Evolutionary conservation across 1,140 invertebrate species (phyloP).

Genomic region (Drosophila mauritiana): DNA sequence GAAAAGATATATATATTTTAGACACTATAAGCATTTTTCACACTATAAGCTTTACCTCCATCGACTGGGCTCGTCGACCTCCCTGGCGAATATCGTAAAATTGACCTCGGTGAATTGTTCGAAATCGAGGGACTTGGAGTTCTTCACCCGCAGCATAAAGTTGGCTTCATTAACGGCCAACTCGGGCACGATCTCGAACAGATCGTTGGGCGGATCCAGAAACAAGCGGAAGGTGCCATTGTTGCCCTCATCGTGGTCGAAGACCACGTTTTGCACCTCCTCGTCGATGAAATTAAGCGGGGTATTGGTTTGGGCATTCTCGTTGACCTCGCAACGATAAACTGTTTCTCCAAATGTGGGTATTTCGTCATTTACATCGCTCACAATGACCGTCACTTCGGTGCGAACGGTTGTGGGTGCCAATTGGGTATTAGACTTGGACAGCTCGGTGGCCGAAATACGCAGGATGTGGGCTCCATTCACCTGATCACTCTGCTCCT

Average conservation of each 20-base stretch:
- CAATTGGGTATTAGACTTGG: conserved; percentile 87
- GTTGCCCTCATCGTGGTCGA: conserved; percentile 96
- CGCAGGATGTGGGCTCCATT: conserved; percentile 95
- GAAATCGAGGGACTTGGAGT: conserved; percentile 93
- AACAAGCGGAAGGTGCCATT: conserved; percentile 96
- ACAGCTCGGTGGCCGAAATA: conserved; percentile 89
- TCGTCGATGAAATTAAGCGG: conserved; percentile 94
- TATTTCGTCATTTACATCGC: conserved; percentile 97
- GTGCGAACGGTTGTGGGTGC: conserved; percentile 92
- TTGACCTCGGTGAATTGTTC: conserved; percentile 92
- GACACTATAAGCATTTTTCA: background rate
- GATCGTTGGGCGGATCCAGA: conserved; percentile 91
- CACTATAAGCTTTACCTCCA: conserved; percentile 58
- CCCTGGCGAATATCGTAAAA: conserved; percentile 94
- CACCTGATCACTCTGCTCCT: conserved; percentile 90
- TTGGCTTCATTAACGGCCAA: conserved; percentile 96
- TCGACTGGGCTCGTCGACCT: conserved; percentile 87
- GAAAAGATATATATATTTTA: background rate
- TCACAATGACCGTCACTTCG: conserved; percentile 95
- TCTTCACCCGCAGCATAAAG: conserved; percentile 95
- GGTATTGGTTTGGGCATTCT: conserved; percentile 96
- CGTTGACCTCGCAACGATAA: conserved; percentile 95
- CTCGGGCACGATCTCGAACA: conserved; percentile 95
- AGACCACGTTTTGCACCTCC: conserved; percentile 93
- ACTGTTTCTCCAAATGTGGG: conserved; percentile 91